Percentiles rank a stretch among this genome's conserved stretches.
phyloP scores from a whole-genome alignment of 2,888 invertebrate species.

The Pteria penguin region DNA sequence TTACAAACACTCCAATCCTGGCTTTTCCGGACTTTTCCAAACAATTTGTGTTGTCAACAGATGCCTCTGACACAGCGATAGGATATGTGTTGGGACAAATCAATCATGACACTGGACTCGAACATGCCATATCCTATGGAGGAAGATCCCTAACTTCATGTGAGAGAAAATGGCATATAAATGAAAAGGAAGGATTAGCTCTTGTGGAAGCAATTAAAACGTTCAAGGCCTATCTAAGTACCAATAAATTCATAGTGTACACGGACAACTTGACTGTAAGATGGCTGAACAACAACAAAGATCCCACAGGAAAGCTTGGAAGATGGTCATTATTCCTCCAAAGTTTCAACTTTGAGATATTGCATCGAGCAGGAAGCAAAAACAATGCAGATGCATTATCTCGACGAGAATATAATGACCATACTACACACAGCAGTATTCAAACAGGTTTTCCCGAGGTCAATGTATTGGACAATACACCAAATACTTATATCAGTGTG shows the following conservation, averaged over 20 bases:
- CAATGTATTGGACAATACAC: too few relatives aligned
- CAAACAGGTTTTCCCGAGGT: neutral
- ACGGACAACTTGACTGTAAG: conserved; percentile 50
- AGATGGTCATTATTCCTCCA: conserved; percentile 52
- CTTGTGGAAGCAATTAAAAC: conserved; percentile 50
- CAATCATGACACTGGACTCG: conserved; percentile 13
- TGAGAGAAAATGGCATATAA: conserved; percentile 45
- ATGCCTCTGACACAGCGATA: conserved; percentile 39
- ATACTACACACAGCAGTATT: neutral
- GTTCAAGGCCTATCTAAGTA: conserved; percentile 45
- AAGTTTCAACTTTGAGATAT: conserved; percentile 41
- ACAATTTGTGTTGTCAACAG: conserved; percentile 40
- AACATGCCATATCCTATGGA: conserved; percentile 49
- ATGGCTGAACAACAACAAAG: conserved; percentile 48
- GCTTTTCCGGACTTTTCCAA: conserved; percentile 45
- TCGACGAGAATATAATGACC: neutral
- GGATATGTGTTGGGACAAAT: conserved; percentile 45
- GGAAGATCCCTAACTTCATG: conserved; percentile 36
- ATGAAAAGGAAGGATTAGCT: conserved; percentile 49
- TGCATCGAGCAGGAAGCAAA: conserved; percentile 37
- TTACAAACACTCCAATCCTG: conserved; percentile 40
- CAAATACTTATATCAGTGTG: neutral
- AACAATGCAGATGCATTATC: conserved; percentile 46
- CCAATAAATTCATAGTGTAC: conserved; percentile 42
- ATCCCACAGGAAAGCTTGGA: conserved; percentile 40